phyloP scores from a whole-genome alignment of 1,140 invertebrate genomes.

The Drosophila parvula region DNA sequence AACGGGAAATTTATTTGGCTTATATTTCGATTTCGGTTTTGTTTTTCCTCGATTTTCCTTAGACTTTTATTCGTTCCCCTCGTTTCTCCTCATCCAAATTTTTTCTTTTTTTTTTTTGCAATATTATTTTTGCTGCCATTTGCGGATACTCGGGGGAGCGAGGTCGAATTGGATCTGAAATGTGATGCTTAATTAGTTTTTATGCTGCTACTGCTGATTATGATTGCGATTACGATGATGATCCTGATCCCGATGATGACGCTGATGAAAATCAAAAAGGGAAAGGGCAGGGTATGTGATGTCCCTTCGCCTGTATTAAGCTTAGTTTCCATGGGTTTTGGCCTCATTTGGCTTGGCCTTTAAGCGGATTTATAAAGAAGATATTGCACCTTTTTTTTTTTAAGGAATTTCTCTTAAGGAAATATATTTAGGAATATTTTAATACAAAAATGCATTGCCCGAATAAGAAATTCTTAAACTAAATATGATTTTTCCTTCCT shows the following conservation, averaged over 20 bases:
- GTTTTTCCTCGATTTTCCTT: slow-evolving; percentile 17
- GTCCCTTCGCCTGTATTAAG: slow-evolving; percentile 2
- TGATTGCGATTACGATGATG: slow-evolving; percentile 22
- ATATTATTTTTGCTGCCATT: slow-evolving; percentile 34
- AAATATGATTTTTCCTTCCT: too few species aligned
- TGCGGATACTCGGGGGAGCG: slow-evolving; percentile 48
- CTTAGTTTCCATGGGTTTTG: slow-evolving; percentile 4
- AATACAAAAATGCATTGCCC: too few species aligned
- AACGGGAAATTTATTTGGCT: slow-evolving; percentile 80
- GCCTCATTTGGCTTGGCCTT: slow-evolving; percentile 1
- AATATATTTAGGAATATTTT: too few species aligned
- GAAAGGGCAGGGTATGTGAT: background rate
- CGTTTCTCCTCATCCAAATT: background rate
- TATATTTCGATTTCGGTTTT: slow-evolving; percentile 72
- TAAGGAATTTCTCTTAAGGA: too few species aligned
- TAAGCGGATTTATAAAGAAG: slow-evolving; percentile 18
- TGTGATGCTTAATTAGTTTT: slow-evolving; percentile 82
- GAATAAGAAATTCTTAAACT: too few species aligned
- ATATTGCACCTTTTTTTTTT: too few species aligned
- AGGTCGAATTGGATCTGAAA: slow-evolving; percentile 72
- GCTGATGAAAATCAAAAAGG: slow-evolving; percentile 10
- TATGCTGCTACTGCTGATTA: slow-evolving; percentile 25
- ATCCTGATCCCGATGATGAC: slow-evolving; percentile 48
- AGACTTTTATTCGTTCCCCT: slow-evolving; percentile 4
- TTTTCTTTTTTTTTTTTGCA: background rate